These are phyloP conservation scores for Cabera pusaria DNA, from an alignment of 2,888 invertebrate genomes.

Conservation along the genomic window DNA sequence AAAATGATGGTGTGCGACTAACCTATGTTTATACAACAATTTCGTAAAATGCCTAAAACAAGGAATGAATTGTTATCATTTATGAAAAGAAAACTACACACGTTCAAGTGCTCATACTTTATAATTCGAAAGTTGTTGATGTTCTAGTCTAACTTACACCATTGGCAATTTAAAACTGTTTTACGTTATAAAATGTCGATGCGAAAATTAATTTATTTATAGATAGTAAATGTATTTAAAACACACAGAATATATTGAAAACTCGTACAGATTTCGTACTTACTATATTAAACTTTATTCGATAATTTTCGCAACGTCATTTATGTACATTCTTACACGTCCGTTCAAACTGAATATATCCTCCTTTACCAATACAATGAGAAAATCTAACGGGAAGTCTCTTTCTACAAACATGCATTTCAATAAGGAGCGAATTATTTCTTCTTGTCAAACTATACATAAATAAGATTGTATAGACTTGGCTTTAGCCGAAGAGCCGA, in stretches of 20 bases:
- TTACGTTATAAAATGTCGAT: constrained; percentile 12
- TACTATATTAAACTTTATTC: constrained; percentile 7
- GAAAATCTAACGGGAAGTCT: constrained; percentile 35
- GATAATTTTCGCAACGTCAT: constrained; percentile 26
- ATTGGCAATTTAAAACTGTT: constrained; percentile 25
- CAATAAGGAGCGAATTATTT: too few relatives aligned
- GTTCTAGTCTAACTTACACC: constrained; percentile 36
- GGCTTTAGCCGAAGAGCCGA: too few relatives aligned
- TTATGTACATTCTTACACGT: constrained; percentile 24
- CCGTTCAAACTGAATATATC: constrained; percentile 35
- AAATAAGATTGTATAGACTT: too few relatives aligned
- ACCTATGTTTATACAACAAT: constrained; percentile 53
- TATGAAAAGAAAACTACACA: constrained; percentile 51
- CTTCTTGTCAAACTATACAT: too few relatives aligned
- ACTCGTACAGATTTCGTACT: constrained; percentile 10
- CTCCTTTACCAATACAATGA: constrained; percentile 39
- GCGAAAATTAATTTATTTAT: constrained; percentile 19
- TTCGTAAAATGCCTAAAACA: constrained; percentile 63
- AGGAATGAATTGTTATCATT: constrained; percentile 70
- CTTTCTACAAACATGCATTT: constrained; percentile 48
- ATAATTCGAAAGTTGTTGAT: constrained; percentile 21
- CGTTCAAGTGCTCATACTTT: constrained; percentile 14
- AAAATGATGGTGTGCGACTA: constrained; percentile 37
- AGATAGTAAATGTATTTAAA: constrained; percentile 9
- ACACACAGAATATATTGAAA: constrained; percentile 18